Evolutionary conservation across 2,113 vertebrate species (phyloP).

Genomic region (Pelmatolapia mariae): DNA sequence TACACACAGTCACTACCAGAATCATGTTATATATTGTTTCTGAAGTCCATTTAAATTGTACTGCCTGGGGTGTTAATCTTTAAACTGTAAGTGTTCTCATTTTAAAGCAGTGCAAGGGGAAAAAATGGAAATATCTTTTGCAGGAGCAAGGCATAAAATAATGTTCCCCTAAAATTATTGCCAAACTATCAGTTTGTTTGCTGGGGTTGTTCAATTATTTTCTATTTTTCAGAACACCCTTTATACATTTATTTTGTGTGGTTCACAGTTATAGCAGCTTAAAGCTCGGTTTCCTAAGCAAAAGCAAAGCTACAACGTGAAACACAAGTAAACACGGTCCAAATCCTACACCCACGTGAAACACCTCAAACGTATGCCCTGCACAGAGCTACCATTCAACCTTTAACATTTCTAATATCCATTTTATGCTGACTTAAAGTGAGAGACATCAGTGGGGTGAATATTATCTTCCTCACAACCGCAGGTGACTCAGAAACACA

Average conservation of each 20-base stretch:
- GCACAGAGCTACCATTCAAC: neutral
- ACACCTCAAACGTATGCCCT: neutral
- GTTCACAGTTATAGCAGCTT: neutral
- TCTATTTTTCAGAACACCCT: neutral
- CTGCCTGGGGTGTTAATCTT: neutral
- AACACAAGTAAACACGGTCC: neutral
- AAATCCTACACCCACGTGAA: neutral
- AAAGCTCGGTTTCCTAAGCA: neutral
- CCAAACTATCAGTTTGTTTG: neutral
- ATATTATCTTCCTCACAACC: conserved; percentile 41
- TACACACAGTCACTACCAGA: neutral
- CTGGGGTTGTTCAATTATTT: neutral
- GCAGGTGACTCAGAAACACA: conserved; percentile 58
- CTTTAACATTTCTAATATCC: conserved; percentile 13
- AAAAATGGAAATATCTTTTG: neutral
- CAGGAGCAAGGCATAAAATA: neutral
- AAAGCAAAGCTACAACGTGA: neutral
- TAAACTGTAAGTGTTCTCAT: neutral
- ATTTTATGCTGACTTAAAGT: conserved; percentile 34
- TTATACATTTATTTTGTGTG: neutral
- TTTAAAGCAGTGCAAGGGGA: neutral
- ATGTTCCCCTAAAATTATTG: neutral
- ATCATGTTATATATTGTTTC: neutral
- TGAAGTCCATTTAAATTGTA: neutral
- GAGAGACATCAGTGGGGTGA: conserved; percentile 19